phyloP scores from a whole-genome alignment of 2,797 vertebrate species.

The Pipistrellus nathusii region DNA sequence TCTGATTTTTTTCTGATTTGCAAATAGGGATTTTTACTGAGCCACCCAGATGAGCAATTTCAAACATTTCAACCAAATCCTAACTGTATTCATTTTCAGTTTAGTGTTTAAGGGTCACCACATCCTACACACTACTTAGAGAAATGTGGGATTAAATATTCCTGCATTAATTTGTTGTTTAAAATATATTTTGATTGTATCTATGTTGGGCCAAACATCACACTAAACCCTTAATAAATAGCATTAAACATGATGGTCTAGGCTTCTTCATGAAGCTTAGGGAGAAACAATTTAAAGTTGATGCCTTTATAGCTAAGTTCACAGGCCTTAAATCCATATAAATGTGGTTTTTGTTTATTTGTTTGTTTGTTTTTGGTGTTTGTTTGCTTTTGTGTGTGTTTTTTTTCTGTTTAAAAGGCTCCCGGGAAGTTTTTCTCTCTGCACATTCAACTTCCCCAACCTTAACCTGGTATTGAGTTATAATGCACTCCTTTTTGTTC shows the following conservation, averaged over 20 bases:
- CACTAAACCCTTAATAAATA: not conserved
- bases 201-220: not conserved
- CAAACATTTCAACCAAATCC: not conserved
- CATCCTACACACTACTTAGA: not conserved
- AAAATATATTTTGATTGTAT: not conserved
- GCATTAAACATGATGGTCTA: not conserved
- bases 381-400: not conserved
- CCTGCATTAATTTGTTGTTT: not conserved
- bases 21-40: not conserved
- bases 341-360: not conserved
- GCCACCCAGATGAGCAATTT: not conserved
- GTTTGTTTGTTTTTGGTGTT: not conserved
- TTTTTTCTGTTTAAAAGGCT: not conserved
- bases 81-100: slow-evolving; percentile 13
- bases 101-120: not conserved
- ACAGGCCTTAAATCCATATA: not conserved
- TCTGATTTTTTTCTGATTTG: not conserved
- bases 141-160: not conserved
- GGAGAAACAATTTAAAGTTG: not conserved
- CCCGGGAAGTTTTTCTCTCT: not conserved
- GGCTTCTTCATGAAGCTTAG: not conserved
- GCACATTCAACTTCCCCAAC: not conserved
- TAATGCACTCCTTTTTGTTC: not conserved
- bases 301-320: not conserved
- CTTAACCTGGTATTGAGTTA: not conserved